Conservation (phyloP, 2,113 vertebrate genomes). For the Nanorana parkeri region DNA sequence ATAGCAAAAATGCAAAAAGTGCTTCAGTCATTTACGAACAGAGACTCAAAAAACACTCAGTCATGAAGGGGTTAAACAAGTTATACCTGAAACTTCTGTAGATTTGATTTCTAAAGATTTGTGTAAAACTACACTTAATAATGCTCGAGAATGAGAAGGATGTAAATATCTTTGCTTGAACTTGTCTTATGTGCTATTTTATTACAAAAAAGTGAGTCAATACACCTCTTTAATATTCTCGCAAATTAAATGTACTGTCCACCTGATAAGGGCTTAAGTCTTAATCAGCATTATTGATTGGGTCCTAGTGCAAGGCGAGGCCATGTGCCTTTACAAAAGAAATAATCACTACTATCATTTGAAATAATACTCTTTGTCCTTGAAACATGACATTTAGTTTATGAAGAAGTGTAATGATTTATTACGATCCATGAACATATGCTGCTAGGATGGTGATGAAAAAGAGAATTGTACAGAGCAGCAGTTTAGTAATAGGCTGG, state of each 20-base stretch:
- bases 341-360: slow-evolving; percentile 44
- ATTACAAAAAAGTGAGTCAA: slow-evolving; percentile 34
- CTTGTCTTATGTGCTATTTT: background rate
- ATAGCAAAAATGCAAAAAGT: too few species aligned
- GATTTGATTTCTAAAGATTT: too few species aligned
- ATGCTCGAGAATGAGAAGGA: too few species aligned
- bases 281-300: slow-evolving; percentile 46
- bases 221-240: slow-evolving; percentile 37
- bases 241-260: slow-evolving; percentile 12
- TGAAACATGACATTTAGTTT: slow-evolving; percentile 37
- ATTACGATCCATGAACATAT: slow-evolving; percentile 18
- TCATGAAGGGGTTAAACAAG: too few species aligned
- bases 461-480: background rate
- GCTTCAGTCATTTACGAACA: too few species aligned
- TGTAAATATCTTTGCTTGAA: background rate
- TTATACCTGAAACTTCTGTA: too few species aligned
- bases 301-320: background rate
- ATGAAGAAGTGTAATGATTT: slow-evolving; percentile 23
- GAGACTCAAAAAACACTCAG: too few species aligned
- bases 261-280: slow-evolving; percentile 18
- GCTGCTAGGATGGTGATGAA: background rate
- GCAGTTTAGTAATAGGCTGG: slow-evolving; percentile 1
- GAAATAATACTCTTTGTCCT: slow-evolving; percentile 44
- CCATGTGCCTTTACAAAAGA: slow-evolving; percentile 36
- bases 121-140: too few species aligned